These are phyloP conservation scores for Argyrosomus japonicus DNA, from an alignment of 2,113 vertebrate genomes.

Conservation along the genomic window DNA sequence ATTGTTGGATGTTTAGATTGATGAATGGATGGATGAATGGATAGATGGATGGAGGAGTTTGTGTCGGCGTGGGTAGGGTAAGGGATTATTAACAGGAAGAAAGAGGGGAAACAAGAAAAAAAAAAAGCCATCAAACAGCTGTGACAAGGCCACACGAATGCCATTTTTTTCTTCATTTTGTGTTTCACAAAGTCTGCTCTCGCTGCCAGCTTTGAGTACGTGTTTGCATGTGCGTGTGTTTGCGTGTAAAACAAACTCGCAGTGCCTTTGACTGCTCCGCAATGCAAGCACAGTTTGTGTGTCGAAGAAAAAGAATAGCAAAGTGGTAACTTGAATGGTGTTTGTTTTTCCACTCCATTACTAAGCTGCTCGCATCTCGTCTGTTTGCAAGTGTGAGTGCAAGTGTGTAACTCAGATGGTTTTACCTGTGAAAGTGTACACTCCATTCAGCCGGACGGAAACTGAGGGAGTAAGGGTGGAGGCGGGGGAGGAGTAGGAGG, in stretches of 20 bases:
- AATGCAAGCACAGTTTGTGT: constrained; percentile 44
- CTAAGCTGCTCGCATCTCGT: constrained; percentile 17
- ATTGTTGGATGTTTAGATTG: constrained; percentile 56
- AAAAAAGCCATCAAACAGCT: constrained; percentile 64
- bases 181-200: neutral
- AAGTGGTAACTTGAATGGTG: constrained; percentile 36
- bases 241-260: constrained; percentile 36
- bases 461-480: constrained; percentile 76
- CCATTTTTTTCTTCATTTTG: constrained; percentile 41
- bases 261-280: constrained; percentile 39
- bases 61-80: constrained; percentile 15
- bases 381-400: constrained; percentile 42
- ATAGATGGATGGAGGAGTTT: constrained; percentile 43
- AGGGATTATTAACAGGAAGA: constrained; percentile 55
- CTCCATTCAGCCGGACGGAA: constrained; percentile 80
- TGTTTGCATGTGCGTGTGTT: constrained; percentile 15
- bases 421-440: constrained; percentile 85
- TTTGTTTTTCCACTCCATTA: constrained; percentile 49
- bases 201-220: neutral
- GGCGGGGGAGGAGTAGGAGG: constrained; percentile 25
- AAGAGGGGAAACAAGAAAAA: constrained; percentile 74
- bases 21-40: constrained; percentile 37
- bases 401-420: constrained; percentile 57
- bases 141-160: constrained; percentile 51
- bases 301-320: constrained; percentile 6